Evolutionary conservation across 2,797 vertebrate species (phyloP).

Genomic region (Crax fasciolata): DNA sequence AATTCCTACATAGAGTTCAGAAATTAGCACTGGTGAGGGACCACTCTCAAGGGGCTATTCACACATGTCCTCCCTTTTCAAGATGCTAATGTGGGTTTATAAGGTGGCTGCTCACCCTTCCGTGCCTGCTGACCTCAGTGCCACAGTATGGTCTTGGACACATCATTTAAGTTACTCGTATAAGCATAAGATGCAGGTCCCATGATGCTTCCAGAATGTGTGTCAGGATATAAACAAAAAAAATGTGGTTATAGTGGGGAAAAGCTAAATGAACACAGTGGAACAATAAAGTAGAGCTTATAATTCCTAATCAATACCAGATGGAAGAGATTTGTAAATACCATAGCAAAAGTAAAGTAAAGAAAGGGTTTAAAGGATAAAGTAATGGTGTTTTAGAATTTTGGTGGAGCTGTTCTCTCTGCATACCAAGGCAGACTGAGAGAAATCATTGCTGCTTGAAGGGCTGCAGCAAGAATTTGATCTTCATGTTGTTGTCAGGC

Average conservation of each 20-base stretch:
- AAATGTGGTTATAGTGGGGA: neutral
- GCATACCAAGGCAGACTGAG: neutral
- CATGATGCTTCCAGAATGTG: neutral
- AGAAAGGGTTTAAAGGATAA: slow-evolving; percentile 30
- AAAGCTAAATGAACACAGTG: slow-evolving; percentile 3
- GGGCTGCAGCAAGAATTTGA: neutral
- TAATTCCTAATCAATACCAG: slow-evolving; percentile 40
- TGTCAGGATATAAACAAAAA: neutral
- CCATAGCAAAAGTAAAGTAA: neutral
- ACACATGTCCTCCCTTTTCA: neutral
- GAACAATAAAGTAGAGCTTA: slow-evolving; percentile 3
- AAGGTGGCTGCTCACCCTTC: neutral
- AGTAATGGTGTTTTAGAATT: neutral
- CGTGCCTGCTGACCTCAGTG: neutral
- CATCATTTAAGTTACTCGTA: neutral
- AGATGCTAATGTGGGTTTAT: neutral
- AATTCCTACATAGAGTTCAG: neutral
- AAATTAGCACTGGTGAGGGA: neutral
- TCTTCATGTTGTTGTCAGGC: neutral
- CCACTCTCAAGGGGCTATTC: neutral
- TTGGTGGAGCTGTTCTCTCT: neutral
- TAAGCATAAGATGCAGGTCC: neutral
- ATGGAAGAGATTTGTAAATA: slow-evolving; percentile 44
- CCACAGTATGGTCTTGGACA: rapidly evolving
- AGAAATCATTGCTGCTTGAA: neutral